These are phyloP conservation scores for Notospermus geniculatus DNA, from an alignment of 1,140 invertebrate species.

Conservation along the genomic window DNA sequence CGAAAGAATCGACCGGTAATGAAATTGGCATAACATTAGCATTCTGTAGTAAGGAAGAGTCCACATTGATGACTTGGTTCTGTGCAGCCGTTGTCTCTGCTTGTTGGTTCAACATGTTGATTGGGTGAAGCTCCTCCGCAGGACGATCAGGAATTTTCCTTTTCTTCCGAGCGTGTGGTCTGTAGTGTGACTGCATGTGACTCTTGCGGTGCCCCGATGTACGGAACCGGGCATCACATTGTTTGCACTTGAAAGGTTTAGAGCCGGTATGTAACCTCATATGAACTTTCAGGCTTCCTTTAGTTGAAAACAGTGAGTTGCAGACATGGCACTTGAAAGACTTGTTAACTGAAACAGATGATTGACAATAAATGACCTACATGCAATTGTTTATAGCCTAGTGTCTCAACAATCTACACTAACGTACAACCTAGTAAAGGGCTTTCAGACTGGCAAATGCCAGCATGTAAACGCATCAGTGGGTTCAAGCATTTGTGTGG, in stretches of 20 bases:
- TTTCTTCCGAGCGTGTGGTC: slow-evolving; percentile 36
- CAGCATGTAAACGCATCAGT: too few species aligned
- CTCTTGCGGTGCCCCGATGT: slow-evolving; percentile 58
- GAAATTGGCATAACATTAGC: slow-evolving; percentile 44
- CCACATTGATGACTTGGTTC: slow-evolving; percentile 48
- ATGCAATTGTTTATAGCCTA: too few species aligned
- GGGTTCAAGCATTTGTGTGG: too few species aligned
- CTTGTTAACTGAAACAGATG: slow-evolving; percentile 43
- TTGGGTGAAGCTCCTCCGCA: not conserved
- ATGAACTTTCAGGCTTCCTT: slow-evolving; percentile 66
- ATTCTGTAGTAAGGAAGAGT: slow-evolving; percentile 36
- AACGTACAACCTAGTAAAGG: too few species aligned
- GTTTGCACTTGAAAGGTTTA: slow-evolving; percentile 67
- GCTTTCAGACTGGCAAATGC: too few species aligned
- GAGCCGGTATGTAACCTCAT: slow-evolving; percentile 69
- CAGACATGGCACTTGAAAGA: slow-evolving; percentile 54
- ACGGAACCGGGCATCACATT: slow-evolving; percentile 66
- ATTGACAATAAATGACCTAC: too few species aligned
- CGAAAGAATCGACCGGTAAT: slow-evolving; percentile 35
- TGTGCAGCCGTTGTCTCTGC: not conserved
- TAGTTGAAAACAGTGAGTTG: slow-evolving; percentile 52
- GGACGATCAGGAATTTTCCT: not conserved
- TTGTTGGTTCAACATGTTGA: not conserved
- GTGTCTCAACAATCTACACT: too few species aligned
- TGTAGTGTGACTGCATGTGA: slow-evolving; percentile 57